Base-by-base conservation (phyloP, 2,797 vertebrate species). In the Acestrorhynchus altus region DNA sequence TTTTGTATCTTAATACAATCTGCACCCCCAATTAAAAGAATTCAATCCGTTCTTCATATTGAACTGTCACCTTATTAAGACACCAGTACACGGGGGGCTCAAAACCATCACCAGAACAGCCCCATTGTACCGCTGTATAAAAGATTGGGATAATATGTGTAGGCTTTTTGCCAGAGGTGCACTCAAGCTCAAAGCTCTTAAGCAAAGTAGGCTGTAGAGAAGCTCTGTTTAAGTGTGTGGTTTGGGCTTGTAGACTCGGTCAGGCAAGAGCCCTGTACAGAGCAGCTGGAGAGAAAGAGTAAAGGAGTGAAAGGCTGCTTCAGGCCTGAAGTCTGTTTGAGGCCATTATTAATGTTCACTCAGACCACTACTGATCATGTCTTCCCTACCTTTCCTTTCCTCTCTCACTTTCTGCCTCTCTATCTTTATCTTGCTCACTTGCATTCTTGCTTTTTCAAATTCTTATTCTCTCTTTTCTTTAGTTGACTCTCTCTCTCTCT, bases 321-420 rank as follows among this genome's bases (percentile, higher is more conserved):
- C 75, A 31, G 89, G 89, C 86, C 74, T 77, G 71, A 51, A 60
- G 79, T 88, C 82, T 86, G 84, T 91, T 86, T 87, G 60, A 72
- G 0, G 22, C 71, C 51, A 85, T 87, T 89, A 83, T 89, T 86
- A 80, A 76, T 81, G 71, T 84, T 65, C 69, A 77, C 20, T 52
- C 49, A 52, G 49, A n/a, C 84, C 73, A 69, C 49, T 64, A 83
- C 87, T 90, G 84, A 89, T 90, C 83, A 79, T 74, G 56, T 44
- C 63, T 52, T 46, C 52, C 64, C 77, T 66, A 78, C n/a, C 24
- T 22, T 65, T 35, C 61, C 44, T 54, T 51, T 26, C 63, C 79
- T 84, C 82, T 87, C 39, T 18, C 47, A 47, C 10, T 11, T 60
- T 80, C 76, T 83, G 71, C 77, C 42, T 60, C n/a, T 39, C 57